A percentile compares a stretch with the other conserved stretches of the same genome.
These are phyloP conservation scores for Varecia variegata DNA, from an alignment of 2,797 vertebrate genomes.

Conservation along the genomic window DNA sequence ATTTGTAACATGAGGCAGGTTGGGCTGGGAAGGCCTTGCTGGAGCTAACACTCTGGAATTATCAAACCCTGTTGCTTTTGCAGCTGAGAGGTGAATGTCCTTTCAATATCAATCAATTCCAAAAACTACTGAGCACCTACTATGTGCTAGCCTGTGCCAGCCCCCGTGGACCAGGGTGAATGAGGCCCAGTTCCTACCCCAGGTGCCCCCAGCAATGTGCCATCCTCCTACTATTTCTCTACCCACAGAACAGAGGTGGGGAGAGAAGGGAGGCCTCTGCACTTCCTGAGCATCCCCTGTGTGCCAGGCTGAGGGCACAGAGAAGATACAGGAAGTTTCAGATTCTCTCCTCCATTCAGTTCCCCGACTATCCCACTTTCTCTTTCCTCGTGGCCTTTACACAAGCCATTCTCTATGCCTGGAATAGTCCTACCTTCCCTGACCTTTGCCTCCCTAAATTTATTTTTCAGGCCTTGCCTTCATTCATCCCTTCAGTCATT, in stretches of 20 bases:
- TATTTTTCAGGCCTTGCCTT: background rate
- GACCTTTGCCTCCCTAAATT: background rate
- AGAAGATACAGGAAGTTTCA: background rate
- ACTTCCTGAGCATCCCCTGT: background rate
- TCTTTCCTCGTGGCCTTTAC: background rate
- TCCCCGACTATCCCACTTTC: background rate
- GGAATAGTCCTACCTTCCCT: background rate
- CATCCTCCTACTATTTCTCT: background rate
- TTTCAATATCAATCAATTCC: background rate
- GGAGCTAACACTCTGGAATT: background rate
- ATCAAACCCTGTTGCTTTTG: background rate
- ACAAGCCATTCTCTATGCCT: background rate
- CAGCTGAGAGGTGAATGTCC: background rate
- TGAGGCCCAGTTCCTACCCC: background rate
- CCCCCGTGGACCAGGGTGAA: rapidly evolving
- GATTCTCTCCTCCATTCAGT: background rate
- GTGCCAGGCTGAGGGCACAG: background rate
- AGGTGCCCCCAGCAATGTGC: background rate
- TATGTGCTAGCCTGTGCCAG: background rate
- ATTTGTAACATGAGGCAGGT: background rate
- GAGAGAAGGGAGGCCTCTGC: background rate
- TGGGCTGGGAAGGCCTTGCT: background rate
- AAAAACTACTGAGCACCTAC: background rate
- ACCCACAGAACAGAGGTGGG: background rate
- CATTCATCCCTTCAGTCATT: background rate